A percentile compares a stretch with the other conserved stretches of the same genome.
Evolutionary conservation across 2,888 invertebrate genomes (phyloP).

Genomic region (Mycalesis mineus): DNA sequence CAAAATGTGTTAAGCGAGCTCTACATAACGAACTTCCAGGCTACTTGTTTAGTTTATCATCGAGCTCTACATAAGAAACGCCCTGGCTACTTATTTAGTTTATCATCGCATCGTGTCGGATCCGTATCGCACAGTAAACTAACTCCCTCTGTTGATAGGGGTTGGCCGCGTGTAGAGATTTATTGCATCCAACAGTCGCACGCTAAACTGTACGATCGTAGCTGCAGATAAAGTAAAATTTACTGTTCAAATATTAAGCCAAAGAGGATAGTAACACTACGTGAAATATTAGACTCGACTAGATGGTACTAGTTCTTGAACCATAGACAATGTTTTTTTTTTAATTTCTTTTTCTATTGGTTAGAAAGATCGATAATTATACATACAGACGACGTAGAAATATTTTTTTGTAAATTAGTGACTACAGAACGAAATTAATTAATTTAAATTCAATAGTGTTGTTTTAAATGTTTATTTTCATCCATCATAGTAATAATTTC

Average conservation of each 20-base stretch:
- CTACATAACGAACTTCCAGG: constrained; percentile 1
- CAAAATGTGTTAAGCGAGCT: neutral
- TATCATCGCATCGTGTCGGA: constrained; percentile 7
- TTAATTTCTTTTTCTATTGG: neutral
- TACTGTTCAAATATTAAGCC: constrained; percentile 22
- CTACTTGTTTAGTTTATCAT: neutral
- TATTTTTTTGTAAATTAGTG: too few species aligned
- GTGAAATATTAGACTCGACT: neutral
- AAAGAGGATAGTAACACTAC: too few species aligned
- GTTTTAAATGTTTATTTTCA: too few species aligned
- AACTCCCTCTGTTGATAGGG: constrained; percentile 45
- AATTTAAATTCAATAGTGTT: too few species aligned
- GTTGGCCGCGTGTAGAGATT: constrained; percentile 36
- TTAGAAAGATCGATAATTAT: too few species aligned
- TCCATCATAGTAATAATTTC: too few species aligned
- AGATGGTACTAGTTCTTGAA: neutral
- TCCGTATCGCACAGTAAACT: constrained; percentile 4
- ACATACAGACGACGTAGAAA: too few species aligned
- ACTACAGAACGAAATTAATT: too few species aligned
- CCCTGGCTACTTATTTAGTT: neutral
- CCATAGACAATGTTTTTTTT: neutral
- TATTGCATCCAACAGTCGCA: constrained; percentile 38
- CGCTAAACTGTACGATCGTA: constrained; percentile 40
- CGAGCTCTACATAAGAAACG: constrained; percentile 1
- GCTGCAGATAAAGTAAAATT: constrained; percentile 30